Percentiles rank a stretch among this genome's conserved stretches.
Conservation (phyloP, 2,113 vertebrate species). For the Ictidomys tridecemlineatus region DNA sequence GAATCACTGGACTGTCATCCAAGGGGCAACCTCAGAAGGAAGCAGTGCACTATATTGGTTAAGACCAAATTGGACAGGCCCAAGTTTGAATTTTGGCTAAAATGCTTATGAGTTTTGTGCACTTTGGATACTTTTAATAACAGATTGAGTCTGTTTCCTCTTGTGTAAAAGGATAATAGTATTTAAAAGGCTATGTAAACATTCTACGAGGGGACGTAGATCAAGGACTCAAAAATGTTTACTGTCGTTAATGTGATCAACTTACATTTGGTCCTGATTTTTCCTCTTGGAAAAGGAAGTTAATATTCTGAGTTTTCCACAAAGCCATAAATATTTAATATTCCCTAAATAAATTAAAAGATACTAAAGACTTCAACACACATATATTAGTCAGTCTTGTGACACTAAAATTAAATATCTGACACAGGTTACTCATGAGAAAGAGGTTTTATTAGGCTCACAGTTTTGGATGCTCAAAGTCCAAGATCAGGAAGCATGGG, state of each 20-base stretch:
- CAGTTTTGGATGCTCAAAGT: not conserved
- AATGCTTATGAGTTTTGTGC: not conserved
- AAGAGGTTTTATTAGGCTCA: not conserved
- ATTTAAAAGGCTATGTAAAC: not conserved
- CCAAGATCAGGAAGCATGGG: not conserved
- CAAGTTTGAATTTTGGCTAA: not conserved
- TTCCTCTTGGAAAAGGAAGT: constrained; percentile 2
- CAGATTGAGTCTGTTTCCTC: not conserved
- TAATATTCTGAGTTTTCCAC: not conserved
- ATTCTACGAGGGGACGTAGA: not conserved
- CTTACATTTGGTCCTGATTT: not conserved
- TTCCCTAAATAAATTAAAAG: not conserved
- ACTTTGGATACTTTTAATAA: not conserved
- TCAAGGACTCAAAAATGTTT: not conserved
- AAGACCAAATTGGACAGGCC: not conserved
- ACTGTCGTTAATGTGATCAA: not conserved
- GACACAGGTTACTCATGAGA: not conserved
- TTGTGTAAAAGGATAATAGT: not conserved
- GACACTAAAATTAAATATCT: not conserved
- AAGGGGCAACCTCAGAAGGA: not conserved
- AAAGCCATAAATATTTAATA: not conserved
- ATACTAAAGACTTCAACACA: not conserved
- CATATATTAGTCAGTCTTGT: not conserved
- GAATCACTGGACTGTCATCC: not conserved
- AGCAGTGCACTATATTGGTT: not conserved